phyloP scores from a whole-genome alignment of 2,888 invertebrate species.

The Spicauda simplicius region DNA sequence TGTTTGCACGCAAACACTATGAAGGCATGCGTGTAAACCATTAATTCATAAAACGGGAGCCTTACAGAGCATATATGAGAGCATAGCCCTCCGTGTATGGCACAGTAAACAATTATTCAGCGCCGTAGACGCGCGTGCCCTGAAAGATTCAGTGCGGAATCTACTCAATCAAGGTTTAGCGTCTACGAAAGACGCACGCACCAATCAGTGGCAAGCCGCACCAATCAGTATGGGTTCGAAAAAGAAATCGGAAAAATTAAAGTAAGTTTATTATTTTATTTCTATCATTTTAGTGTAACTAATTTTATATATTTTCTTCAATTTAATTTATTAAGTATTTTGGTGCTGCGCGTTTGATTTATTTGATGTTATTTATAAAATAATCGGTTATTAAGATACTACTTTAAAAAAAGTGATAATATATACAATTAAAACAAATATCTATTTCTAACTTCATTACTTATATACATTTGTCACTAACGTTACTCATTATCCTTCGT shows the following conservation, averaged over 20 bases:
- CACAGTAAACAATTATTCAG: conserved; percentile 29
- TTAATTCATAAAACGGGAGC: conserved; percentile 26
- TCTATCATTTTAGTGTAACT: not conserved
- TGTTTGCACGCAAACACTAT: conserved; percentile 28
- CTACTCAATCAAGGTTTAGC: conserved; percentile 17
- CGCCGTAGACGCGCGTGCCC: conserved; percentile 28
- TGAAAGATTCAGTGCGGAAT: conserved; percentile 24
- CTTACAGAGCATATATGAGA: conserved; percentile 36
- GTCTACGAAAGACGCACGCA: conserved; percentile 14
- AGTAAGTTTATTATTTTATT: conserved; percentile 38
- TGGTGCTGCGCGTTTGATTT: not conserved
- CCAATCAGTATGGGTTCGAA: conserved; percentile 40
- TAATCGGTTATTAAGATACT: not conserved
- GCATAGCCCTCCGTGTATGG: conserved; percentile 13
- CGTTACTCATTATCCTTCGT: too few relatives aligned
- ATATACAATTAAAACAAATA: too few relatives aligned
- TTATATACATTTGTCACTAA: too few relatives aligned
- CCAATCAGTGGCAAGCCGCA: conserved; percentile 1
- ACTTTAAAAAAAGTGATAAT: too few relatives aligned
- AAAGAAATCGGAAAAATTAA: conserved; percentile 39
- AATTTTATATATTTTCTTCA: not conserved
- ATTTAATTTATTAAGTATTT: not conserved
- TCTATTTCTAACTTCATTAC: too few relatives aligned
- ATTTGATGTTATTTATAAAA: not conserved
- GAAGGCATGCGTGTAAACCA: conserved; percentile 16